Conservation (phyloP, 2,113 vertebrate genomes). For the Salminus brasiliensis region DNA sequence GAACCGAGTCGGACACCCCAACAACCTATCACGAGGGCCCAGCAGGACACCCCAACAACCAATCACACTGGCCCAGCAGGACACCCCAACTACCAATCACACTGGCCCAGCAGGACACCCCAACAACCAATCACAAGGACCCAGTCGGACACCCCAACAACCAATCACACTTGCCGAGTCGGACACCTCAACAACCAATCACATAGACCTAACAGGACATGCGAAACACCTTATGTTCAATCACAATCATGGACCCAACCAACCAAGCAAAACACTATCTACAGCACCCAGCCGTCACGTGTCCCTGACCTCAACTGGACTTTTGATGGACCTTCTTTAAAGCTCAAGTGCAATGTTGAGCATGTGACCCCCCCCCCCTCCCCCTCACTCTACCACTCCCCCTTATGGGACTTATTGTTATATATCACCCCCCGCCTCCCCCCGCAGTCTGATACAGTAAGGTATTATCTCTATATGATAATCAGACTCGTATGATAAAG, state of each 20-base stretch:
- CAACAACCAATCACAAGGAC: not conserved
- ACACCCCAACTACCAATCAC: not conserved
- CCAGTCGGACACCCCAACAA: not conserved
- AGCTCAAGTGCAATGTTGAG: too few species aligned
- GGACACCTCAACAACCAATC: not conserved
- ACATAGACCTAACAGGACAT: not conserved
- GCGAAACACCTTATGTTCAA: not conserved
- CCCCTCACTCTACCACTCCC: too few species aligned
- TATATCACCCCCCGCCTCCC: not conserved
- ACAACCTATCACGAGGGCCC: not conserved
- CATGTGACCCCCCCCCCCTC: too few species aligned
- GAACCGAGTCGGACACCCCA: not conserved
- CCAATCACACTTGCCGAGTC: not conserved
- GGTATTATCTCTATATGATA: constrained; percentile 41
- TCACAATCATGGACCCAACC: not conserved
- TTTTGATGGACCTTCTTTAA: not conserved
- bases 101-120: not conserved
- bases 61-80: not conserved
- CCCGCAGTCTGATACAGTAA: not conserved
- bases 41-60: not conserved
- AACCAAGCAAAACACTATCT: constrained; percentile 11
- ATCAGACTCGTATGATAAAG: constrained; percentile 47
- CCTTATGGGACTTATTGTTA: not conserved
- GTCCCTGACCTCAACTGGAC: not conserved
- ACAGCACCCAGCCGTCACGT: not conserved